phyloP scores from a whole-genome alignment of 2,113 vertebrate species.

The Galbula dea region DNA sequence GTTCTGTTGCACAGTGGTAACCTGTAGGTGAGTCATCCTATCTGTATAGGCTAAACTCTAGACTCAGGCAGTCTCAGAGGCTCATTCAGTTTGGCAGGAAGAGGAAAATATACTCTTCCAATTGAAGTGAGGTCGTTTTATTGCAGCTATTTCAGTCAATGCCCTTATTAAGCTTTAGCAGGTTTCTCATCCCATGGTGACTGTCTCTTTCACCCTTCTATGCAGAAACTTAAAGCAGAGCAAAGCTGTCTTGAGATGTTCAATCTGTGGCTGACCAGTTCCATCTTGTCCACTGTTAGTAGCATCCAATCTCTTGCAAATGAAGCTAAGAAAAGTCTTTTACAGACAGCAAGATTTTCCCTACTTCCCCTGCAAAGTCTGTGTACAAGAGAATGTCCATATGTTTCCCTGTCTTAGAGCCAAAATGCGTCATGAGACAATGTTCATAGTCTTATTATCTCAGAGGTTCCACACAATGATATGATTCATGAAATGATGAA shows the following conservation, averaged over 20 bases:
- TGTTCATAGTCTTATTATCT: not conserved
- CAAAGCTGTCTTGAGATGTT: not conserved
- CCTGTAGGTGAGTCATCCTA: not conserved
- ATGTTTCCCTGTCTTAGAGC: not conserved
- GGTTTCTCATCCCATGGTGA: not conserved
- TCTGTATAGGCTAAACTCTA: not conserved
- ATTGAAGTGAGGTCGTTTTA: not conserved
- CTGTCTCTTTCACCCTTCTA: not conserved
- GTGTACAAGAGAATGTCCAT: not conserved
- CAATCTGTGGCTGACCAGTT: not conserved
- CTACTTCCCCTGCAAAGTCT: not conserved
- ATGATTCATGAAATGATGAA: slow-evolving; percentile 5
- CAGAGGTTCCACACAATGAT: not conserved
- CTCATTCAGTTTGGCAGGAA: not conserved
- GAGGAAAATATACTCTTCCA: not conserved
- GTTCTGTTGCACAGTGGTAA: not conserved
- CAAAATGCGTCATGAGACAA: not conserved
- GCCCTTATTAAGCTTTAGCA: not conserved
- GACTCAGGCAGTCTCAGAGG: not conserved
- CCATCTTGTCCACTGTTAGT: not conserved
- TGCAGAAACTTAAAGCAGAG: not conserved
- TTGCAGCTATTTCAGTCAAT: not conserved
- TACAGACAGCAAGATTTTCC: not conserved
- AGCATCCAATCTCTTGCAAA: not conserved
- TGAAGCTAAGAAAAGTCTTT: not conserved